phyloP scores from a whole-genome alignment of 1,140 invertebrate species.

The Megathymus violae region DNA sequence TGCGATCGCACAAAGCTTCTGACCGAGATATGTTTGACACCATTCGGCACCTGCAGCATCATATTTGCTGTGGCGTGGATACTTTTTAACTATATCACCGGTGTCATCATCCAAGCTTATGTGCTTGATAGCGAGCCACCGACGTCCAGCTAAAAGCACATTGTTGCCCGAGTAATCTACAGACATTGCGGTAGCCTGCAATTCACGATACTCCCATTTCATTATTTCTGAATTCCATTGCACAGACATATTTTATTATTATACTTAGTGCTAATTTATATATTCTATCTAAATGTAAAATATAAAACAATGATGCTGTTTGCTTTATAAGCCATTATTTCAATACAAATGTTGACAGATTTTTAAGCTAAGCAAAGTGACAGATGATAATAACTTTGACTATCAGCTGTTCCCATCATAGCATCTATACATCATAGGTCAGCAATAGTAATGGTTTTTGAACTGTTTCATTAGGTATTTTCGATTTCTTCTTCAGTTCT shows the following conservation, averaged over 20 bases:
- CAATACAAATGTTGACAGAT: too few relatives aligned
- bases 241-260: slow-evolving; percentile 63
- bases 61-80: slow-evolving; percentile 95
- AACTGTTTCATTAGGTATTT: too few relatives aligned
- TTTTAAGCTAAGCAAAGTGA: too few relatives aligned
- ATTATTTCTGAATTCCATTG: slow-evolving; percentile 82
- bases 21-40: slow-evolving; percentile 91
- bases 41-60: slow-evolving; percentile 96
- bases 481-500: too few relatives aligned
- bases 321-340: too few relatives aligned
- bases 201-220: slow-evolving; percentile 84
- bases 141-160: slow-evolving; percentile 92
- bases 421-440: too few relatives aligned
- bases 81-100: slow-evolving; percentile 89
- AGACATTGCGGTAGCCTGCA: slow-evolving; percentile 96
- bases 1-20: slow-evolving; percentile 94
- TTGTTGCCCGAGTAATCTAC: slow-evolving; percentile 93
- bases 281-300: neutral
- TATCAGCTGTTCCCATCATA: too few relatives aligned
- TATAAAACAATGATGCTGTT: too few relatives aligned
- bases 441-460: too few relatives aligned
- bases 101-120: slow-evolving; percentile 88
- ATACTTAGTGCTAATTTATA: too few relatives aligned
- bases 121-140: slow-evolving; percentile 92
- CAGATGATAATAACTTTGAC: too few relatives aligned